Evolutionary conservation across 2,797 vertebrate species (phyloP), one percentile per base, ranked within the genome.

Genomic region (Chlorospingus semifuscus): DNA sequence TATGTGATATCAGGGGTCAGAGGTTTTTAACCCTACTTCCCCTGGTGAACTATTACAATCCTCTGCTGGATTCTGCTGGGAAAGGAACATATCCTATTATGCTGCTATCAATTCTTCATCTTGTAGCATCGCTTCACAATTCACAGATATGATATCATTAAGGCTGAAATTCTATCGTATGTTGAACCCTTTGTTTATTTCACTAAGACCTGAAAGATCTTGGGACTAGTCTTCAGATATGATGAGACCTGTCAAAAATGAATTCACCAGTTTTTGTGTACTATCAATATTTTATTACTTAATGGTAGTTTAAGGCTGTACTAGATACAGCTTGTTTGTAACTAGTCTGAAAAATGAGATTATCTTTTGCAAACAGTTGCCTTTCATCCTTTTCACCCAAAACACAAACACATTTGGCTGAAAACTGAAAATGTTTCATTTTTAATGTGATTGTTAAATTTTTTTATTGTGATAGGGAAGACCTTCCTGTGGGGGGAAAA

Each of bases 1-100:
- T 96, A 84, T 94, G 68, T 93, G 89, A 94, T 96, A 97, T 94
- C 88, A 94, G 49, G 89, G 96, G 95, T 96, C 96, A 97, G 93
- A 95, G 88, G 92, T 96, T 97, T 97, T 97, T 96, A 93, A 96
- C 96, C 89, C 94, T 94, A 74, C 88, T 91, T 88, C 88, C 95
- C 79, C 85, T 52, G 59, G 92, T 95, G 93, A 96, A 96, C 88
- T 95, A 94, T 95, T 97, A 96, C 82, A 93, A 92, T 87, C 71
- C 85, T 95, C 91, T 78, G 65, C 30, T 92, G 88, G 78, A 96
- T 92, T 95, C 94, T 95, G 46, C 86, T 83, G 89, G 70, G 77
- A 69, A 96, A 95, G 79, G 68, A 96, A 94, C 93, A 87, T 42
- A 93, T 78, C 90, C 83, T 91, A 90, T 94, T 95, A 88, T 94